These are phyloP conservation scores for Marasmarcha lunaedactyla DNA, from an alignment of 2,888 invertebrate species.

Conservation along the genomic window DNA sequence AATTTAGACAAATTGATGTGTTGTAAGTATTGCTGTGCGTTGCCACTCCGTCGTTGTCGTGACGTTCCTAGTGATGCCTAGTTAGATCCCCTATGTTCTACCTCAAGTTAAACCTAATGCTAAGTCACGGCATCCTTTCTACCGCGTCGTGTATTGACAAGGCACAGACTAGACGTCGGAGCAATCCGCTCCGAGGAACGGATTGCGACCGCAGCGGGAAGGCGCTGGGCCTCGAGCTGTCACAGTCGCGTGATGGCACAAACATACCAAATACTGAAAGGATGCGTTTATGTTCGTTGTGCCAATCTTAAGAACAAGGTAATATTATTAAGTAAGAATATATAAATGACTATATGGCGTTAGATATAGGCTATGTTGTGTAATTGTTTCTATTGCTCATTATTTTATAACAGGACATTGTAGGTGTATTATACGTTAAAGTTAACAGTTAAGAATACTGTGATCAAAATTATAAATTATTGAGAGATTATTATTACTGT, in stretches of 20 bases:
- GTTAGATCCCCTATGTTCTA: conserved; percentile 61
- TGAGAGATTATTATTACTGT: conserved; percentile 63
- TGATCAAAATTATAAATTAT: conserved; percentile 71
- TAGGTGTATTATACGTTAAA: conserved; percentile 59
- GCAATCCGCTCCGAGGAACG: too few relatives aligned
- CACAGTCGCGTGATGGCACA: conserved; percentile 17
- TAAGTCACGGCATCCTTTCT: conserved; percentile 55
- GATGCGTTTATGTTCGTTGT: conserved; percentile 48
- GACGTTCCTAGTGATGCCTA: conserved; percentile 52
- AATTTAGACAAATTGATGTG: conserved; percentile 32
- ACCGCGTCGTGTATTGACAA: conserved; percentile 21
- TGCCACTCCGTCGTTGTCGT: conserved; percentile 63
- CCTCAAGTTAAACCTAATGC: conserved; percentile 61
- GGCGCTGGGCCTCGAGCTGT: too few relatives aligned
- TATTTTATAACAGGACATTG: conserved; percentile 58
- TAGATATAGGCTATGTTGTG: conserved; percentile 52
- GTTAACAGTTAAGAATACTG: conserved; percentile 68
- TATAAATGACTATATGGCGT: conserved; percentile 55
- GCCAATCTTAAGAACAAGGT: conserved; percentile 63
- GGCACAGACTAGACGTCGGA: conserved; percentile 13
- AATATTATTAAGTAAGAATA: conserved; percentile 49
- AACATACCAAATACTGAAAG: conserved; percentile 58
- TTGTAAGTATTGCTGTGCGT: conserved; percentile 45
- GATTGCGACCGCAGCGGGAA: too few relatives aligned
- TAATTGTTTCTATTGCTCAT: conserved; percentile 67